A percentile compares a stretch with the other conserved stretches of the same genome.
phyloP scores from a whole-genome alignment of 2,888 invertebrate genomes.

The Caenorhabditis drosophilae region DNA sequence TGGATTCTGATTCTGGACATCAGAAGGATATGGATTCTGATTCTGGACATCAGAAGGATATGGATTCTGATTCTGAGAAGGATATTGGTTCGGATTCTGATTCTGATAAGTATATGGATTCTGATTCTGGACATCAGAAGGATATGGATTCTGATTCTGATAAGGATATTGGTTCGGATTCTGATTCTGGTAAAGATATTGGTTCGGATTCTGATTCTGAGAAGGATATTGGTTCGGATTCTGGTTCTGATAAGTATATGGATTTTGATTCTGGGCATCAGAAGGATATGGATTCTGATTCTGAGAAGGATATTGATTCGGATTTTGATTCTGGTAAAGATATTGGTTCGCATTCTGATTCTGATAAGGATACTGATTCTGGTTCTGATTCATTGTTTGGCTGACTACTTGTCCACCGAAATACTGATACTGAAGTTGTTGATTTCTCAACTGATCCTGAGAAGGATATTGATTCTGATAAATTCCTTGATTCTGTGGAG shows the following conservation, averaged over 20 bases:
- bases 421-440: not conserved
- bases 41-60: constrained; percentile 4
- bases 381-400: constrained; percentile 7
- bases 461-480: too few relatives aligned
- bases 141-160: not conserved
- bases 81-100: not conserved
- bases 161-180: not conserved
- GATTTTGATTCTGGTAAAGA: constrained; percentile 7
- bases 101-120: not conserved
- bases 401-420: not conserved
- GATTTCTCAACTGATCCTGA: not conserved
- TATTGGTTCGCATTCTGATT: not conserved
- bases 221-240: not conserved
- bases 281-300: not conserved
- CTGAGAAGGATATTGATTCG: constrained; percentile 1
- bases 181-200: not conserved
- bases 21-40: not conserved
- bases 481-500: constrained; percentile 3
- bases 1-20: not conserved
- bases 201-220: constrained; percentile 6
- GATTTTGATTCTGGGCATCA: constrained; percentile 6
- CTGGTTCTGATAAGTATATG: constrained; percentile 1
- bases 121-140: not conserved
- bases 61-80: not conserved
- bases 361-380: constrained; percentile 4